Evolutionary conservation across 2,113 vertebrate genomes (phyloP).

Genomic region (Muscicapa adusta): DNA sequence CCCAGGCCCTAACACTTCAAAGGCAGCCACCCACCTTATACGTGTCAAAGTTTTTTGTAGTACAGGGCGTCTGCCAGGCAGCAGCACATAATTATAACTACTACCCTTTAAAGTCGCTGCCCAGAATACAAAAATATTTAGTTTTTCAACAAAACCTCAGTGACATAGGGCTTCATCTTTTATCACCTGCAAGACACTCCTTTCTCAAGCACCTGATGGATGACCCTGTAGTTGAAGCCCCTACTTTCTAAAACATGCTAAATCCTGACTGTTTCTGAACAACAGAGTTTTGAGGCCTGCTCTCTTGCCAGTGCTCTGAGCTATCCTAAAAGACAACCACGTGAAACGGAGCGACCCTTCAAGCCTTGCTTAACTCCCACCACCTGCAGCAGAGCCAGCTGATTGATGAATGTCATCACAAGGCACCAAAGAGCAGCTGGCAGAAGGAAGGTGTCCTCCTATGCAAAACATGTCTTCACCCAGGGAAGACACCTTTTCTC

Average conservation of each 20-base stretch:
- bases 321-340: background rate
- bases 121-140: background rate
- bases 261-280: background rate
- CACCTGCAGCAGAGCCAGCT: background rate
- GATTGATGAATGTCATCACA: fast-evolving
- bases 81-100: background rate
- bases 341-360: fast-evolving
- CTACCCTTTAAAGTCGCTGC: background rate
- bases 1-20: background rate
- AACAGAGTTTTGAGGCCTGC: background rate
- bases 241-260: fast-evolving
- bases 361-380: background rate
- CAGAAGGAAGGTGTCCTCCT: fast-evolving
- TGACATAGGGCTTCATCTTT: background rate
- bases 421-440: background rate
- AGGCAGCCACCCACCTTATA: background rate
- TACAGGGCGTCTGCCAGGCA: background rate
- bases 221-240: background rate
- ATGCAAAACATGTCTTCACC: too few species aligned
- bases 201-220: background rate
- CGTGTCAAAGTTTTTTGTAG: background rate
- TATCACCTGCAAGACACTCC: background rate
- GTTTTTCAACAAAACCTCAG: background rate
- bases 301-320: background rate
- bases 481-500: background rate